Base-by-base conservation (phyloP, 2,113 vertebrate species). In the Meleagris gallopavo region DNA sequence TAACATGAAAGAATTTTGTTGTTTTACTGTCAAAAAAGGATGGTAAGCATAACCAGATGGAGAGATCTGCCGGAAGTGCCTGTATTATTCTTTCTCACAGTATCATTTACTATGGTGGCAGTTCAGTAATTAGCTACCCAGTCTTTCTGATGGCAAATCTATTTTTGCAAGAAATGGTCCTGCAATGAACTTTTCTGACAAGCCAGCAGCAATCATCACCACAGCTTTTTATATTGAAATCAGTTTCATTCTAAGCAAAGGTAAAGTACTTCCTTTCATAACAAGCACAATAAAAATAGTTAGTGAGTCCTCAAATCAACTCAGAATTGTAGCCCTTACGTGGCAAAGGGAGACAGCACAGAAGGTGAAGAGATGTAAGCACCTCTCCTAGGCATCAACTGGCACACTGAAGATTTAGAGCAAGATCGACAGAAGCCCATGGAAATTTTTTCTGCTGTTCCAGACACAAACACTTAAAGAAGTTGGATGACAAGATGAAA, bases 1-100 rank as follows among this genome's bases (percentile, higher is more conserved):
- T 86, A 65, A 48, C 30, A 16, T 21, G 29, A 74, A 21, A 50
- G 8, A 0, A 0, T 27, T 77, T 17, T 17, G n/a, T 45, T 80
- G 32, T 36, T 83, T 85, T 73, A 57, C 11, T 80, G 13, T 76
- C 36, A 62, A 48, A 85, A 65, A 65, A 58, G 43, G 15, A 11
- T 18, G 2, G 3, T 52, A 73, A 94, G 60, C 40, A 54, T 38
- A 88, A 88, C 36, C 60, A 92, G 55, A 90, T 46, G 40, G 50
- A 83, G 38, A 88, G 5, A 55, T 38, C 19, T 41, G 52, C 57
- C 76, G 45, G 76, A 88, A 43, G 10, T 17, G 16, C 13, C 20
- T 38, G 24, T 60, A 27, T 24, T 92, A 86, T 73, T 36, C 58
- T 58, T 80, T 70, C 25, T 70, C 64, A 11, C 45, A 41, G 60